Base-by-base conservation (phyloP, 2,113 vertebrate genomes). In the Dendropsophus ebraccatus region DNA sequence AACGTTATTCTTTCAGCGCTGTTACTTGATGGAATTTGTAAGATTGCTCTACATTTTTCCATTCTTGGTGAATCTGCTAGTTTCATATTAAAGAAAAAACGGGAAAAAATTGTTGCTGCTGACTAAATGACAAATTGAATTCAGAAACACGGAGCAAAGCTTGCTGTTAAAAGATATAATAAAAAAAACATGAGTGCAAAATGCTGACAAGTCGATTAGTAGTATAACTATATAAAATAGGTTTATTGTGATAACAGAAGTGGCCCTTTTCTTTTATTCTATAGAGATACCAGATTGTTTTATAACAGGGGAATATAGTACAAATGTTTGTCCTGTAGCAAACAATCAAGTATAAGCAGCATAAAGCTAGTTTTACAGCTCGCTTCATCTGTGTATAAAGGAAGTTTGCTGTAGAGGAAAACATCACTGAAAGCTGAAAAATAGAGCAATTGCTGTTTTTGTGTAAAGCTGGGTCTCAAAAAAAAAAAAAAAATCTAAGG, bases 111-210 rank as follows among this genome's bases (percentile, higher is more conserved):
- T 76, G 58, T 76, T 47, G 37, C 5, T 50, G 58, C 37, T 77
- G 28, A 72, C 28, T 76, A 84, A 84, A 56, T 84, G 73, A 77
- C 37, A 9, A 84, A 76, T 76, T 62, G 72, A 23, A 62, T 76
- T 60, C 83, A 76, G 73, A 76, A 65, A 77, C 73, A 65, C 45
- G 82, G 35, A 21, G 32, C 54, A 37, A 84, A 65, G 17, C 83
- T 30, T 25, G n/a, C 28, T 76, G 72, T 65, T 84, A 84, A 72
- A 35, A 60, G 81, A 23, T 52, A n/a, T n/a, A n/a, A n/a, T n/a
- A 21, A 56, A 56, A 69, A 58, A 56, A 83, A 60, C 45, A 58
- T 35, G 35, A 37, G 35, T 45, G 56, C 19, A 76, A 25, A 47
- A 7, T 65, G 19, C 56, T 32, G 50, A 28, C 67, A 83, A 52